Base-by-base conservation (phyloP, 2,888 invertebrate genomes). In the Ophraella communa region DNA sequence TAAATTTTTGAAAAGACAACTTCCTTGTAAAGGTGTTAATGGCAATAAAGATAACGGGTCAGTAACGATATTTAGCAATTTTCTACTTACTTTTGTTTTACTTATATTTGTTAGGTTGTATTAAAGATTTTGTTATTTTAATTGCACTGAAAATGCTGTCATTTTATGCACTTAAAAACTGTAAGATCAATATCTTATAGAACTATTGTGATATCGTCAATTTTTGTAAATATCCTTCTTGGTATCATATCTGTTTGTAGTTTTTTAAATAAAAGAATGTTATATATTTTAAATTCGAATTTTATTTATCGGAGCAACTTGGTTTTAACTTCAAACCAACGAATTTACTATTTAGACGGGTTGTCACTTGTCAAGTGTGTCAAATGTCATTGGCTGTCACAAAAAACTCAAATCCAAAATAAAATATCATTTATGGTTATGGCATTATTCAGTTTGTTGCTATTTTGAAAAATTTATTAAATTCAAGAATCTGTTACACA, bases 1-100 rank as follows among this genome's bases (percentile, higher is more conserved):
- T 76, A 88, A 87, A 68, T 92, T 87, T 61, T 5, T 87, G 86
- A 74, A 89, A 87, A 75, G 87, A 86, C 62, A 88, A 89, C 70
- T 74, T 0, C 89, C 89, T 0, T 93, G 92, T 67, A 71, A 76
- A n/a, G 33, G 7, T 47, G 17, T 17, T 3, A 60, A 57, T 4
- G 27, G 17, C 11, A 45, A 24, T 17, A 10, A 21, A 11, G 11
- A 4, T 14, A 23, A 5, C 23, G 45, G 30, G 5, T 10, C 14
- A n/a, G 42, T 11, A 23, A 14, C 42, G 8, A 24, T 42, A 4
- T 60, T 52, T 10, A 30, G 52, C n/a, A 52, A 52, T 18, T 2
- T 10, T 7, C 4, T 60, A 42, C 14, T 52, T 44, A 20, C 53
- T 17, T 23, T 52, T 23, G 20, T 17, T 4, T 27, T 49, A 27